A percentile compares a stretch with the other conserved stretches of the same genome.
Conservation (phyloP, 2,113 vertebrate species). For the Callocephalon fimbriatum region DNA sequence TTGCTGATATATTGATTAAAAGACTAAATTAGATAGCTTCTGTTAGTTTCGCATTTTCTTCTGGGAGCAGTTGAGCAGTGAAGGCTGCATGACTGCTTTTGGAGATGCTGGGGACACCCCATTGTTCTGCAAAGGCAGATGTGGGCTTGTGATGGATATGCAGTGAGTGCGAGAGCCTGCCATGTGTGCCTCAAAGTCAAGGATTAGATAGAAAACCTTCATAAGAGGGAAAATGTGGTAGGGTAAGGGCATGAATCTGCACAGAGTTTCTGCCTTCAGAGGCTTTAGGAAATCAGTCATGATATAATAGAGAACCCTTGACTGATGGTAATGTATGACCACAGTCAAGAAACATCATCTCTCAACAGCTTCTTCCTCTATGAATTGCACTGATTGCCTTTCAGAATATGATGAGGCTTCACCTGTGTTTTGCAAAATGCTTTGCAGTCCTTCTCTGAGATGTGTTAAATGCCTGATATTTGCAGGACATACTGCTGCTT, state of each 20-base stretch:
- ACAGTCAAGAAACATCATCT: not conserved
- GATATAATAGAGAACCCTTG: not conserved
- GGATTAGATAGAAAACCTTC: not conserved
- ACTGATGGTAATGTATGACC: not conserved
- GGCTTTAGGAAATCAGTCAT: not conserved
- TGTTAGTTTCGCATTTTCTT: not conserved
- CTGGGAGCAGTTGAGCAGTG: not conserved
- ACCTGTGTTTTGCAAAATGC: not conserved
- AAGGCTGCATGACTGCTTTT: not conserved
- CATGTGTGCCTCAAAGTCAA: not conserved
- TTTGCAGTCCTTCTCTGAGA: not conserved
- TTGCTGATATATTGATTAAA: slow-evolving; percentile 7
- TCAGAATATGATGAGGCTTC: not conserved
- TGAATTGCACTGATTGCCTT: not conserved
- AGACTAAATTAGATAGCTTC: slow-evolving; percentile 11
- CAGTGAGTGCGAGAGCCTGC: not conserved
- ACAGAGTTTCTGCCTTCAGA: not conserved
- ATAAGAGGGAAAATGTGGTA: not conserved
- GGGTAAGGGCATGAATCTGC: not conserved
- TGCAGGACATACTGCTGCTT: not conserved
- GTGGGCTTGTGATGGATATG: not conserved
- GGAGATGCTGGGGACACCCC: not conserved
- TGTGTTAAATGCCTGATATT: not conserved
- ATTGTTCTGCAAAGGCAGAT: not conserved
- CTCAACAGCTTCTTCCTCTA: not conserved